Percentiles rank a stretch among this genome's conserved stretches.
Evolutionary conservation across 2,797 vertebrate genomes (phyloP).

Genomic region (Epinephelus awoara): DNA sequence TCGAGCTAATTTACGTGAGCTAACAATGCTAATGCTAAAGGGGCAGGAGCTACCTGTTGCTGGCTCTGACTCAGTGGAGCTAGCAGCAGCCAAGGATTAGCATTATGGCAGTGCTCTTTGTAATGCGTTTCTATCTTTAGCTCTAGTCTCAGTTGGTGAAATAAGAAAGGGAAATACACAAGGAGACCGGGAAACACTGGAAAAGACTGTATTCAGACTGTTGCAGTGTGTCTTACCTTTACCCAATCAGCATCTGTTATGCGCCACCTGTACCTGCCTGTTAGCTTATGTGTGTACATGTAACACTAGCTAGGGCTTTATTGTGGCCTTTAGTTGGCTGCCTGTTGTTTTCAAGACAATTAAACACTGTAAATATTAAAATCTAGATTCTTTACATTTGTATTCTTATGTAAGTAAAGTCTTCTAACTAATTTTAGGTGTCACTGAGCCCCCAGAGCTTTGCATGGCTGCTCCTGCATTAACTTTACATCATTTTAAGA

Average conservation of each 20-base stretch:
- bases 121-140: constrained; percentile 34
- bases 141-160: neutral
- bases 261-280: constrained; percentile 8
- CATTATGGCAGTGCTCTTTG: constrained; percentile 25
- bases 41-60: constrained; percentile 75
- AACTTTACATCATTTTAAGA: no score
- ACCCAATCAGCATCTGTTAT: neutral
- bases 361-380: neutral
- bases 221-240: neutral
- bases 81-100: constrained; percentile 58
- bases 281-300: neutral
- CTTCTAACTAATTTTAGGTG: neutral
- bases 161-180: neutral
- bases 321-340: neutral
- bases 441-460: neutral
- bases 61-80: constrained; percentile 27
- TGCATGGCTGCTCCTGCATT: neutral
- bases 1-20: constrained; percentile 30
- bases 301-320: neutral
- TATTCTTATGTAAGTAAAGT: neutral
- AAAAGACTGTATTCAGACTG: neutral
- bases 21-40: constrained; percentile 51
- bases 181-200: accelerated
- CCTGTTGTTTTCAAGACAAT: neutral
- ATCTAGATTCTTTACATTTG: neutral